Evolutionary conservation across 2,797 vertebrate genomes (phyloP), one percentile per base, ranked within the genome.

Genomic region (Rhadinocentrus ornatus): DNA sequence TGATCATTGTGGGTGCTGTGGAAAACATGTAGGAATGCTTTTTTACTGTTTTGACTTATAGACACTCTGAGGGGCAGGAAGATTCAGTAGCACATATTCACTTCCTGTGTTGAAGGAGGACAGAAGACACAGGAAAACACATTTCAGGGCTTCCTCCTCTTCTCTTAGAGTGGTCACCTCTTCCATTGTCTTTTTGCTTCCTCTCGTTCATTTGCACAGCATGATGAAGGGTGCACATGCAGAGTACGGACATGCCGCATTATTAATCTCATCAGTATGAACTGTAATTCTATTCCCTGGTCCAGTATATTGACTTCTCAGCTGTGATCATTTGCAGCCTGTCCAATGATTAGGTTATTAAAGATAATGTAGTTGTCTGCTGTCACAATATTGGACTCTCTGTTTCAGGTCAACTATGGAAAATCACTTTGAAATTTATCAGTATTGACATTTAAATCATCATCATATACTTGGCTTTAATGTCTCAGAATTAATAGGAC

Each of bases 361-460:
- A 92, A 93, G 93, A 94, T 94, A 93, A 94, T 93, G 91, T 81
- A 93, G 94, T 94, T 94, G 90, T 92, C 92, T 89, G 87, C 91
- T 93, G 92, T 93, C 93, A 94, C 89, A 91, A 86, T 93, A 94
- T 94, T 85, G 90, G 92, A 83, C 88, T 91, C 80, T 66, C 79
- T 80, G 86, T 92, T 92, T 88, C 86, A 91, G 94, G 94, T 93
- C 94, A 94, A 94, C 91, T 90, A 94, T 91, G 91, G 93, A 88
- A 92, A 94, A 92, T 94, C 92, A 90, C 89, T 93, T 87, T 91
- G 92, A 90, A 91, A 91, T 91, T 80, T 91, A 93, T 91, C 89
- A 89, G 88, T 93, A 95, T 95, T 93, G 94, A 91, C 94, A 93
- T 91, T 75, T 90, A 78, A 91, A 93, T 94, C 92, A 94, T 92